These are phyloP conservation scores for Zootoca vivipara DNA, from an alignment of 2,113 vertebrate species.

Conservation along the genomic window DNA sequence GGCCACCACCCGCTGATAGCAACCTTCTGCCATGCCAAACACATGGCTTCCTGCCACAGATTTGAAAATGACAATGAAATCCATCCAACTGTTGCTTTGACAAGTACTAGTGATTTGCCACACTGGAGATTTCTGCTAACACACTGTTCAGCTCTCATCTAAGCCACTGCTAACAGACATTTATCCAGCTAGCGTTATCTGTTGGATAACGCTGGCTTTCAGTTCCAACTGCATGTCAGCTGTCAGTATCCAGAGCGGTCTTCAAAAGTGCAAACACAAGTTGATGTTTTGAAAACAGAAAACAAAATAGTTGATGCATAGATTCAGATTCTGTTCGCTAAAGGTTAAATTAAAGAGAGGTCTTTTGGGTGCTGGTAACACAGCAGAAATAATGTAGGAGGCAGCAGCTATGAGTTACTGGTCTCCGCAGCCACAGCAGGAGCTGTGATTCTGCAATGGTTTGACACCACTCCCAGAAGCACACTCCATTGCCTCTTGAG, in stretches of 20 bases:
- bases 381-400: too few species aligned
- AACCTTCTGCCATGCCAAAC: neutral
- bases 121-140: neutral
- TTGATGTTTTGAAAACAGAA: neutral
- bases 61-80: neutral
- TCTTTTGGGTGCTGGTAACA: too few species aligned
- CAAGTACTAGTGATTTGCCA: neutral
- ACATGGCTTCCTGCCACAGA: neutral
- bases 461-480: too few species aligned
- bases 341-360: too few species aligned
- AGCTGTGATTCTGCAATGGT: too few species aligned
- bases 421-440: too few species aligned
- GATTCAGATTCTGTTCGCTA: neutral
- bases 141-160: neutral
- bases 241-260: too few species aligned
- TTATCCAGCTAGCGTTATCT: neutral
- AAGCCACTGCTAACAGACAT: neutral
- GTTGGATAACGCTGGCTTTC: neutral
- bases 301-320: neutral
- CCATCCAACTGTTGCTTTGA: neutral
- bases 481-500: too few species aligned
- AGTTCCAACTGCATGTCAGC: neutral
- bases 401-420: too few species aligned
- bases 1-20: neutral
- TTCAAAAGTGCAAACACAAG: neutral